Conservation (phyloP, 1,140 invertebrate species). For the Macrocentrus cingulum region DNA sequence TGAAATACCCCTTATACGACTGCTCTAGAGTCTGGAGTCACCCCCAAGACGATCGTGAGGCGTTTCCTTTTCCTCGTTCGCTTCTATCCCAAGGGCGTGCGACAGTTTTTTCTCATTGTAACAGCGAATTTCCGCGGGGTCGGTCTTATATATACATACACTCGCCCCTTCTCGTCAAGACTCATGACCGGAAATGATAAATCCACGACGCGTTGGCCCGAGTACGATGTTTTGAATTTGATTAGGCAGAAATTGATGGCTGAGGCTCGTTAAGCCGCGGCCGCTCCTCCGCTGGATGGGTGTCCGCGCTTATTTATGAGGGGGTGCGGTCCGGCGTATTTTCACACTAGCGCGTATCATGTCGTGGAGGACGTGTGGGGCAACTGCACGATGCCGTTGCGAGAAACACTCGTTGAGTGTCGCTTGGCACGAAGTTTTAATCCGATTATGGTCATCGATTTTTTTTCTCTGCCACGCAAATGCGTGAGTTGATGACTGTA, state of each 20-base stretch:
- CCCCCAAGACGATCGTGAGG: slow-evolving; percentile 9
- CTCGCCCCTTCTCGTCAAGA: neutral
- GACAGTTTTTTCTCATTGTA: neutral
- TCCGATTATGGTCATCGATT: slow-evolving; percentile 42
- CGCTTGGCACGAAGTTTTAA: slow-evolving; percentile 34
- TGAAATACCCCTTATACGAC: slow-evolving; percentile 4
- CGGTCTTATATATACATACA: no score
- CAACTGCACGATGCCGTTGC: slow-evolving; percentile 1
- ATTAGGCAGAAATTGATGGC: slow-evolving; percentile 27
- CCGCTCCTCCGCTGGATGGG: slow-evolving; percentile 24
- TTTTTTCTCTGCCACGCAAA: slow-evolving; percentile 30
- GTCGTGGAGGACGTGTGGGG: slow-evolving; percentile 7
- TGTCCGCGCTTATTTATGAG: slow-evolving; percentile 20
- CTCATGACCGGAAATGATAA: slow-evolving; percentile 21
- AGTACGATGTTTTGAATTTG: slow-evolving; percentile 24
- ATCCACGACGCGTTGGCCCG: slow-evolving; percentile 1
- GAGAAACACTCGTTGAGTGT: slow-evolving; percentile 20
- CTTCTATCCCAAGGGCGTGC: neutral
- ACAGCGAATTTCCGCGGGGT: neutral
- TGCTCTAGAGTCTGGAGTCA: neutral
- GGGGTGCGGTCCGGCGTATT: slow-evolving; percentile 18
- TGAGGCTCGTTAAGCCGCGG: slow-evolving; percentile 22
- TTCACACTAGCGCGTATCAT: slow-evolving; percentile 21
- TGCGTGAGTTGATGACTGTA: slow-evolving; percentile 5
- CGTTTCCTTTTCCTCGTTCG: neutral